phyloP scores from a whole-genome alignment of 1,140 invertebrate species.

The Zaprionus africanus region DNA sequence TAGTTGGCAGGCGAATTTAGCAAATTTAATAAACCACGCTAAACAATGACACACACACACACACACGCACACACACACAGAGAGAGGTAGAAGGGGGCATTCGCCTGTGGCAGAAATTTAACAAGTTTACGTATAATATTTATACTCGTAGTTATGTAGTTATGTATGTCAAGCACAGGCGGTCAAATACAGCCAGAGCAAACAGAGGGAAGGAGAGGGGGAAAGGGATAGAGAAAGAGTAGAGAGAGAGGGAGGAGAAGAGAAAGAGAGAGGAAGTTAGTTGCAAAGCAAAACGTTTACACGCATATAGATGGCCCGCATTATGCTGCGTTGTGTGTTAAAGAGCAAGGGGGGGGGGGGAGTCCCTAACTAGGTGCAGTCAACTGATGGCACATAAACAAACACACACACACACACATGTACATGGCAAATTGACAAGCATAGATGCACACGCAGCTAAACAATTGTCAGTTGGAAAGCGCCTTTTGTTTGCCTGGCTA shows the following conservation, averaged over 20 bases:
- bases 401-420: constrained; percentile 32
- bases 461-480: constrained; percentile 73
- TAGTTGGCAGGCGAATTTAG: constrained; percentile 16
- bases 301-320: constrained; percentile 81
- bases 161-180: constrained; percentile 61
- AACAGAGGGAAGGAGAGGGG: constrained; percentile 27
- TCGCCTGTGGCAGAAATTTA: constrained; percentile 40
- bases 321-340: constrained; percentile 44
- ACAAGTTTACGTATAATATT: constrained; percentile 56
- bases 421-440: constrained; percentile 6
- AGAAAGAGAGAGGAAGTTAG: neutral
- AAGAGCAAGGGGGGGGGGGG: neutral
- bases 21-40: constrained; percentile 39
- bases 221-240: constrained; percentile 51
- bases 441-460: constrained; percentile 65
- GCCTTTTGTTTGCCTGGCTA: constrained; percentile 53
- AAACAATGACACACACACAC: neutral
- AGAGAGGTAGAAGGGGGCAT: neutral
- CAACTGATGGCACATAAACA: constrained; percentile 55
- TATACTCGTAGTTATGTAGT: constrained; percentile 37
- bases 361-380: constrained; percentile 67
- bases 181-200: constrained; percentile 44
- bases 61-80: constrained; percentile 4
- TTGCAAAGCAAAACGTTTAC: constrained; percentile 53
- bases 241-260: constrained; percentile 28